Conservation (phyloP, 1,140 invertebrate species). For the Meloidogyne hapla region DNA sequence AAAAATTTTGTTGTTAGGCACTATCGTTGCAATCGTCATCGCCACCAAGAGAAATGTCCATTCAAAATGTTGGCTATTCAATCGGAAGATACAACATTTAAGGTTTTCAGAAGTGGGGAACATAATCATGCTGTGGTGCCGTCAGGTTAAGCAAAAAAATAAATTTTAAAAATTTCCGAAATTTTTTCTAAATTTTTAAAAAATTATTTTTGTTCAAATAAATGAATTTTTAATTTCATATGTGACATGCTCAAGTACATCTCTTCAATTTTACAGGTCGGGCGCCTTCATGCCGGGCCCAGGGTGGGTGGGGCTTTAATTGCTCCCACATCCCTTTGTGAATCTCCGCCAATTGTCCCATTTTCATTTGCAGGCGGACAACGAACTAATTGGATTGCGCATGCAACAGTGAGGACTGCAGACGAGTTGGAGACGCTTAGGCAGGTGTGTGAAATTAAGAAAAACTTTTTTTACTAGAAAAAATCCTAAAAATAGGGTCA, state of each 20-base stretch:
- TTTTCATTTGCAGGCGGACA: conserved; percentile 14
- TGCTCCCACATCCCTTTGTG: background rate
- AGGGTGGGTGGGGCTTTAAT: conserved; percentile 3
- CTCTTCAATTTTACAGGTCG: background rate
- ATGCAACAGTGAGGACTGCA: conserved; percentile 24
- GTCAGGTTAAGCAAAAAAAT: conserved; percentile 19
- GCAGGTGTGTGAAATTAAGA: background rate
- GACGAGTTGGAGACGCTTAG: conserved; percentile 27
- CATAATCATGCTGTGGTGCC: conserved; percentile 27
- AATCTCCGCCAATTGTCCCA: background rate
- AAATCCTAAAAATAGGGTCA: background rate
- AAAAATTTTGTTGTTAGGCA: background rate
- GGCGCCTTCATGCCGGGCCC: conserved; percentile 3
- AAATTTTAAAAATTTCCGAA: background rate
- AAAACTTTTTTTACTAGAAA: background rate
- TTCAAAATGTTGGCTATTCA: conserved; percentile 33
- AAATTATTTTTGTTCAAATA: no score
- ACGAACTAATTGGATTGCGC: conserved; percentile 23
- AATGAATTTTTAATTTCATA: background rate
- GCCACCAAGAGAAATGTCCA: conserved; percentile 28
- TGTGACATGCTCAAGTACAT: background rate
- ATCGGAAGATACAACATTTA: conserved; percentile 18
- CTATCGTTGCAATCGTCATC: conserved; percentile 28
- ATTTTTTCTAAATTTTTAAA: background rate
- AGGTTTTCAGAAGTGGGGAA: conserved; percentile 25